These are phyloP conservation scores for Sabatieria punctata DNA, from an alignment of 2,888 invertebrate species.

Conservation along the genomic window DNA sequence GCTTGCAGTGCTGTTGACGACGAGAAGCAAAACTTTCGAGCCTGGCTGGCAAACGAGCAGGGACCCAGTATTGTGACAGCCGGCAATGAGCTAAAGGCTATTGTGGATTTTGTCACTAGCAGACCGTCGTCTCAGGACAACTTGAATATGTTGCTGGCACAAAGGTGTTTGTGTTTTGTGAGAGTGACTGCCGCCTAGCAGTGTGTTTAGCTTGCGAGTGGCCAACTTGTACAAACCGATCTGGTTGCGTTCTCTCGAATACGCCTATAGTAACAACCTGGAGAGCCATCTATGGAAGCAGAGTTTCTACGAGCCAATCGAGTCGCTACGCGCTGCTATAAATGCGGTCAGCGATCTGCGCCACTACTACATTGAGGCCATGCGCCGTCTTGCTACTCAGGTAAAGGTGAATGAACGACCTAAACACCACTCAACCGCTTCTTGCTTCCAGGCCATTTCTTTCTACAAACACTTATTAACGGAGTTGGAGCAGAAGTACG, in stretches of 20 bases:
- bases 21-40: too few relatives aligned
- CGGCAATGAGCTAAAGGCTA: too few relatives aligned
- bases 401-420: conserved; percentile 11
- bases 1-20: too few relatives aligned
- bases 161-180: too few relatives aligned
- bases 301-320: conserved; percentile 15
- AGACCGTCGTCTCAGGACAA: too few relatives aligned
- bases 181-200: too few relatives aligned
- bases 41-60: too few relatives aligned
- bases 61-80: too few relatives aligned
- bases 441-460: conserved; percentile 24
- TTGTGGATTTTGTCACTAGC: too few relatives aligned
- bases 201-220: conserved; percentile 7
- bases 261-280: conserved; percentile 12
- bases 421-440: conserved; percentile 19
- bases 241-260: conserved; percentile 11
- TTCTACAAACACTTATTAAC: conserved; percentile 60
- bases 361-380: neutral
- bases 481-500: too few relatives aligned
- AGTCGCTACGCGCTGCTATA: conserved; percentile 6
- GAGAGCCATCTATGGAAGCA: conserved; percentile 15
- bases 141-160: too few relatives aligned
- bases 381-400: conserved; percentile 9
- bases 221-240: conserved; percentile 10
- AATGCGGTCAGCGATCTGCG: conserved; percentile 2